A percentile compares a stretch with the other conserved stretches of the same genome.
phyloP scores from a whole-genome alignment of 2,797 vertebrate species.

The Poecilia wingei region DNA sequence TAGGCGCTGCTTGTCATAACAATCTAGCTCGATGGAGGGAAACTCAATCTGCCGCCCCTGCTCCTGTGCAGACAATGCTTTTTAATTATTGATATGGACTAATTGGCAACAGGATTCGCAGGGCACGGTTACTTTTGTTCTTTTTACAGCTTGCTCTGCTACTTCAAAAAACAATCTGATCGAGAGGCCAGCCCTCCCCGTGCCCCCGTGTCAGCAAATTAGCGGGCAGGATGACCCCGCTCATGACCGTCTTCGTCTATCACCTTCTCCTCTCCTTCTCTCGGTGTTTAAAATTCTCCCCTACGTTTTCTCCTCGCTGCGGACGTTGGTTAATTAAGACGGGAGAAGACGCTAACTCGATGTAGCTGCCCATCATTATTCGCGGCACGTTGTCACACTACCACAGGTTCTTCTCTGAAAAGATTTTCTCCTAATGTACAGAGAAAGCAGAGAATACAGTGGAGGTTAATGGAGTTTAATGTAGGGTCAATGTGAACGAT shows the following conservation, averaged over 20 bases:
- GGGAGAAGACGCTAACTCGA: constrained; percentile 30
- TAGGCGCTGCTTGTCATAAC: constrained; percentile 93
- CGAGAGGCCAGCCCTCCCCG: constrained; percentile 71
- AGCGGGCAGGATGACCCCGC: constrained; percentile 74
- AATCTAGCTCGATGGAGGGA: constrained; percentile 87
- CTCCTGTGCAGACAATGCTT: constrained; percentile 80
- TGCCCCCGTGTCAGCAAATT: constrained; percentile 82
- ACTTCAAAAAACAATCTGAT: constrained; percentile 83
- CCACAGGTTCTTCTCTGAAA: constrained; percentile 17
- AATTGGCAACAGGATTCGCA: constrained; percentile 96
- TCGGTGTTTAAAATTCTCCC: constrained; percentile 69
- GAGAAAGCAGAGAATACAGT: constrained; percentile 6
- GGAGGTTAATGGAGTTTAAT: constrained; percentile 66
- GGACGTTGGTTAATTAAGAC: constrained; percentile 69
- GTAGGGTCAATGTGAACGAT: constrained; percentile 39
- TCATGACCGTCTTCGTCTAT: constrained; percentile 25
- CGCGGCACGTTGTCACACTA: constrained; percentile 4
- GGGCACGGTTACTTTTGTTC: constrained; percentile 86
- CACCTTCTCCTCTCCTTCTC: constrained; percentile 39
- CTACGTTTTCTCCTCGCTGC: constrained; percentile 52
- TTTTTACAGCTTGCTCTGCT: constrained; percentile 73
- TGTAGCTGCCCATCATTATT: constrained; percentile 46
- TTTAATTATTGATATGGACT: constrained; percentile 97
- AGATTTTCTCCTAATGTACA: constrained; percentile 41
- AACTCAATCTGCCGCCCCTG: constrained; percentile 82